Base-by-base conservation (phyloP, 64 coral and sea anemone species). In the Montipora sp. region DNA sequence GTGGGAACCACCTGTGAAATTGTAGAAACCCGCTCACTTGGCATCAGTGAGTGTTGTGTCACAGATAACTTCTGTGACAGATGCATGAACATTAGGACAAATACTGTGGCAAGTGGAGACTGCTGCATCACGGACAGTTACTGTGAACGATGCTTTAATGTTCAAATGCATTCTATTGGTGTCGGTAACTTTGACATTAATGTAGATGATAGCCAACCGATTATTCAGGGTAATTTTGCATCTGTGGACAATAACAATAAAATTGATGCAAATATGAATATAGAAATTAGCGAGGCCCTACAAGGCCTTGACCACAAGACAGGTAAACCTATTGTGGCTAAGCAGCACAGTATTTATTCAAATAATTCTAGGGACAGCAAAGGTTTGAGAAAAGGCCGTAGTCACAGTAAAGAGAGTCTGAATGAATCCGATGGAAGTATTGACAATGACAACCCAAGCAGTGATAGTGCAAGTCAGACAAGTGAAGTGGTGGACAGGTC, bases 401-500 rank as follows among this genome's bases (percentile, higher is more conserved):
- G 9, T 10, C 45, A 72, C 63, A 85, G 82, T 46, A 85, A 85
- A 50, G 82, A 85, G 47, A 84, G 85, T 59, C 68, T 90, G 13
- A 19, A 87, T 23, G 95, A 92, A 49, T 98, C 95, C 7, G 95
- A 98, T 66, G 90, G 88, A 14, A 94, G 92, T 75, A 98, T 98
- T 72, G 95, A 98, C 61, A 93, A 98, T 50, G 95, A 98, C 60
- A 98, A 98, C 23, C 92, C 92, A 7, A 98, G 95, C 83, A 98
- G 95, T 24, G 95, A 98, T 71, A 98, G 92, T 46, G 61, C 92
- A 46, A 92, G 95, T 48, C 95, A 98, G 49, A 77, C 94, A 59
- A 98, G 95, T 76, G 95, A 98, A 67, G 63, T 73, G 27, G 69
- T 73, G n/a, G 89, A 88, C 16, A 84, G 75, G 15, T 73, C 92